These are phyloP conservation scores for Drosophila sp. DNA, from an alignment of 1,140 invertebrate species.

Conservation along the genomic window DNA sequence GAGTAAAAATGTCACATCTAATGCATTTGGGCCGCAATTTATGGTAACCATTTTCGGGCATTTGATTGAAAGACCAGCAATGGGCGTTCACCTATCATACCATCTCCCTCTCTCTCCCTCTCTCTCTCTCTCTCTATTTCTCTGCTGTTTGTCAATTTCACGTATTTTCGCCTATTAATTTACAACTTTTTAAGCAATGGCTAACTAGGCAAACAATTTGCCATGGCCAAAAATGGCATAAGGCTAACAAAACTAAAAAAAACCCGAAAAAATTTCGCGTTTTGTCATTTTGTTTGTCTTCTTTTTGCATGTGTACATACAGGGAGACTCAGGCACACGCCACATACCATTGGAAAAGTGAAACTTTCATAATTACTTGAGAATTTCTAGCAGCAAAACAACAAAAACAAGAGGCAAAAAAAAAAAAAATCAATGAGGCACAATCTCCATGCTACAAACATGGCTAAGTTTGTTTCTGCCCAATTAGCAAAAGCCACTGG, in stretches of 20 bases:
- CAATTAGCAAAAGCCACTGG: conserved; percentile 66
- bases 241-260: conserved; percentile 28
- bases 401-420: conserved; percentile 11
- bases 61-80: conserved; percentile 73
- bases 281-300: conserved; percentile 45
- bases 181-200: conserved; percentile 70
- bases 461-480: conserved; percentile 61
- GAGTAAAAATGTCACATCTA: conserved; percentile 54
- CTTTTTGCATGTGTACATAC: conserved; percentile 63
- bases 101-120: neutral
- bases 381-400: conserved; percentile 58
- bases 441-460: conserved; percentile 39
- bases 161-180: conserved; percentile 78
- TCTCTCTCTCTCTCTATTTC: neutral
- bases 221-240: conserved; percentile 63
- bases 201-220: conserved; percentile 61
- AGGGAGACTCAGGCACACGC: conserved; percentile 48
- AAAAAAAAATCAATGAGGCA: conserved; percentile 32
- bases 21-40: conserved; percentile 68
- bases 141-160: conserved; percentile 40
- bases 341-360: conserved; percentile 62
- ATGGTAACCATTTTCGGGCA: conserved; percentile 71
- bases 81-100: conserved; percentile 67
- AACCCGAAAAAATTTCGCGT: conserved; percentile 51
- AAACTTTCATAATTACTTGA: conserved; percentile 69